Percentiles rank a stretch among this genome's conserved stretches.
Evolutionary conservation across 1,140 invertebrate species (phyloP).

Genomic region (Euglossa dilemma): DNA sequence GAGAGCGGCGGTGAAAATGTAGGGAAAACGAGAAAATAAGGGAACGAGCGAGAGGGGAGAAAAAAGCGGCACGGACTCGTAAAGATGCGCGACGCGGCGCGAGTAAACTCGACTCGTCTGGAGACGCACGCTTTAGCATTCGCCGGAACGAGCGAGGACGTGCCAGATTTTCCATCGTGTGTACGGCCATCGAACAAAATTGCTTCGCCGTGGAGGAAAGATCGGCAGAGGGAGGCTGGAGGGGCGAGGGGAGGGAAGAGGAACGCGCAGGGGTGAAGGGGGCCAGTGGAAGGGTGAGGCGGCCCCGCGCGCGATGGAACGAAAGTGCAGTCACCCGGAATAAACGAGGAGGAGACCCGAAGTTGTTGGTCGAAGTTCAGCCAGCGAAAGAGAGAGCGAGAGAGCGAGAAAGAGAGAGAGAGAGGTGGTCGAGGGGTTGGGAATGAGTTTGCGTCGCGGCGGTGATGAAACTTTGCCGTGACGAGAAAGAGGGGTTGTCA

Average conservation of each 20-base stretch:
- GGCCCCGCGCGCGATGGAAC: constrained; percentile 74
- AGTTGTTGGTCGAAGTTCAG: constrained; percentile 82
- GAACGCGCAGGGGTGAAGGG: constrained; percentile 19
- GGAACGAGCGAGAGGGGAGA: not conserved
- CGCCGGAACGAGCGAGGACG: constrained; percentile 52
- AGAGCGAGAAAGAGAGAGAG: not conserved
- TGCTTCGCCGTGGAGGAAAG: constrained; percentile 39
- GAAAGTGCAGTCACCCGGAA: constrained; percentile 82
- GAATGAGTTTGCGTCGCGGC: constrained; percentile 81
- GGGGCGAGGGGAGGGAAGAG: constrained; percentile 7
- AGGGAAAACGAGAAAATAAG: not conserved
- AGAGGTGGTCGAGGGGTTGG: constrained; percentile 61
- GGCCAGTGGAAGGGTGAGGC: constrained; percentile 22
- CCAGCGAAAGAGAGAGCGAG: constrained; percentile 5
- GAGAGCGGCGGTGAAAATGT: not conserved
- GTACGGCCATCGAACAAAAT: constrained; percentile 54
- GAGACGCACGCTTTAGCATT: constrained; percentile 51
- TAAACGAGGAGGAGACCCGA: constrained; percentile 82
- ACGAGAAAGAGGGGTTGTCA: constrained; percentile 81
- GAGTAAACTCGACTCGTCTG: constrained; percentile 36
- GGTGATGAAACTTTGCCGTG: constrained; percentile 82
- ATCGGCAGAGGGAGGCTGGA: constrained; percentile 10
- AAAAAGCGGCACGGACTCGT: constrained; percentile 8
- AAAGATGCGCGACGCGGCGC: constrained; percentile 41
- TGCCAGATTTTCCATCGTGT: constrained; percentile 55